Evolutionary conservation across 2,888 invertebrate genomes (phyloP), one percentile per base, ranked within the genome.

Genomic region (Meiosimyza decipiens): DNA sequence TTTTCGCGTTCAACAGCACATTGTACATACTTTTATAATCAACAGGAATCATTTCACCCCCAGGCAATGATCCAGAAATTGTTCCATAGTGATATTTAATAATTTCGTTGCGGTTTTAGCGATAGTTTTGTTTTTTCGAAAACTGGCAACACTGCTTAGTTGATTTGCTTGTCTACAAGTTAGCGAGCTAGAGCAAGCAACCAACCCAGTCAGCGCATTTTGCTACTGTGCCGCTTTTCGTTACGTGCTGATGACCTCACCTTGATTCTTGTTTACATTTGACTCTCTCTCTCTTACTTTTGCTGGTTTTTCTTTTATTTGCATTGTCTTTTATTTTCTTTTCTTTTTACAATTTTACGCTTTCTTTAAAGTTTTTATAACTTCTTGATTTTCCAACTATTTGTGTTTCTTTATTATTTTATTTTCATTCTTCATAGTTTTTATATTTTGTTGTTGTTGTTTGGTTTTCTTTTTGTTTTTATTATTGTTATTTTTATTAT

Each of bases 221-320:
- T 40, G 40, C 40, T 40, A 9, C 62, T 64, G 69, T 64, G 65
- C 75, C 66, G 63, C 67, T 65, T 69, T 70, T 63, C 69, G 71
- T 71, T 73, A 71, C 71, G 73, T 73, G 76, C 74, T 74, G 76
- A 76, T 76, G 74, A 76, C 76, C 76, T 76, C 76, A 76, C 73
- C 76, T 74, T 74, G 71, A 69, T 73, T 76, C 73, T 71, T 71
- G 71, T 73, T 68, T 68, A 59, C 59, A 68, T 68, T 67, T 47
- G 28, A 49, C 40, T 67, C 50, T 68, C 18, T 47, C 50, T 50
- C 15, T 18, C 49, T 49, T 49, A 47, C 15, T 55, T 47, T 55
- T 64, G 33, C 16, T 28, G 40, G n/a, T 55, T 1, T 16, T 62
- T 22, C 12, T 55, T 57, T 57, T 47, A 4, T 40, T 47, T 33